Conservation (phyloP, 2,888 invertebrate genomes). For the Lasiommata megera region DNA sequence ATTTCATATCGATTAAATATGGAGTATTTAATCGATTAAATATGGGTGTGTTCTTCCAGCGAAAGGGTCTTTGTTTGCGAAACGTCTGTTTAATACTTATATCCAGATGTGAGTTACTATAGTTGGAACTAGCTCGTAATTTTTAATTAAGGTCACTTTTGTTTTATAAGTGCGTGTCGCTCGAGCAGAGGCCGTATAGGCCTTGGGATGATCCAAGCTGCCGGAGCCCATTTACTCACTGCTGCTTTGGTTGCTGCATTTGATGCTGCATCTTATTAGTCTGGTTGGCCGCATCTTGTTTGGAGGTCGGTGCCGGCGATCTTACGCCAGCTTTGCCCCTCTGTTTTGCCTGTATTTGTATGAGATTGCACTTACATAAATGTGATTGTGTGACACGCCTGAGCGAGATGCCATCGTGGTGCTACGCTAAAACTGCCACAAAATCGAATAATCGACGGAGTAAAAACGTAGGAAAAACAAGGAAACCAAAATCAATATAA, state of each 20-base stretch:
- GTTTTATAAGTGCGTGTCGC: background rate
- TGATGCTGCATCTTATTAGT: constrained; percentile 82
- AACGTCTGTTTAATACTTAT: too few relatives aligned
- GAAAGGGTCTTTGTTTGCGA: too few relatives aligned
- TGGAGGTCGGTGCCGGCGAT: constrained; percentile 86
- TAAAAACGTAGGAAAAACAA: too few relatives aligned
- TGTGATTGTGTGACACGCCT: too few relatives aligned
- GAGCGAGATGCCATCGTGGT: too few relatives aligned
- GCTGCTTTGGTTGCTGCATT: constrained; percentile 66
- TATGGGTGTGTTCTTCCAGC: too few relatives aligned
- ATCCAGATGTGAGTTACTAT: too few relatives aligned
- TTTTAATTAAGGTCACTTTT: background rate
- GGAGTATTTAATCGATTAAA: too few relatives aligned
- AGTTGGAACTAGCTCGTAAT: background rate
- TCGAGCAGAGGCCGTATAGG: background rate
- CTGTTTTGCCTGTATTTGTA: constrained; percentile 78
- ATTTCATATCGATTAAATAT: too few relatives aligned
- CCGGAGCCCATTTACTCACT: constrained; percentile 46
- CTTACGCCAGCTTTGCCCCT: constrained; percentile 84
- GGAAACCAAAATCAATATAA: too few relatives aligned
- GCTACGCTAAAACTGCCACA: too few relatives aligned
- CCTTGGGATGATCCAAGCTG: background rate
- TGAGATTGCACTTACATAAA: background rate
- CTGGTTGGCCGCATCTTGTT: constrained; percentile 88
- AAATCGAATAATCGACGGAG: too few relatives aligned